phyloP scores from a whole-genome alignment of 2,888 invertebrate genomes.

The Azorinus chamasolen region DNA sequence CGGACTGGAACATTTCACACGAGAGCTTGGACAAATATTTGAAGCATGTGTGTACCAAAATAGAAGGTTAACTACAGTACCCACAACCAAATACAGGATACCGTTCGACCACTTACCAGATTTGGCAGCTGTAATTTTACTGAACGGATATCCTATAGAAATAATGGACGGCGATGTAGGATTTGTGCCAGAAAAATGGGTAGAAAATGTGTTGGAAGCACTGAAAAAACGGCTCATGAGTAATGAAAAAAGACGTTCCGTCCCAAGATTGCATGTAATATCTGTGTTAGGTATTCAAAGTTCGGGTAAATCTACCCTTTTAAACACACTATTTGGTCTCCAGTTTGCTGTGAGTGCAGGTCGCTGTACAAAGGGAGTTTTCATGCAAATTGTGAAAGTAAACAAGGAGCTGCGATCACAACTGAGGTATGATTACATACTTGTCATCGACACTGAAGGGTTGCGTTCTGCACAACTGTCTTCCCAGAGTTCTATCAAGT shows the following conservation, averaged over 20 bases:
- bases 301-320: constrained; percentile 46
- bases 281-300: constrained; percentile 54
- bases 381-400: constrained; percentile 35
- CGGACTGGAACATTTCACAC: constrained; percentile 20
- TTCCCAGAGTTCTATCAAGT: neutral
- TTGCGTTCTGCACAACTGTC: constrained; percentile 34
- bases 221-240: neutral
- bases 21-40: constrained; percentile 31
- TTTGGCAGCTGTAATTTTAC: constrained; percentile 1
- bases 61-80: too few relatives aligned
- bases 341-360: constrained; percentile 50
- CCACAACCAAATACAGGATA: neutral
- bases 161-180: constrained; percentile 26
- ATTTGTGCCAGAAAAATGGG: constrained; percentile 12
- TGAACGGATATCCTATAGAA: constrained; percentile 23
- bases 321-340: constrained; percentile 44
- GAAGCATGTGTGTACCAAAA: constrained; percentile 2
- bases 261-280: neutral
- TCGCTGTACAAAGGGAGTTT: constrained; percentile 45
- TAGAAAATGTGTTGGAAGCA: neutral
- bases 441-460: constrained; percentile 53
- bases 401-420: neutral
- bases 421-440: constrained; percentile 26
- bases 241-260: too few relatives aligned
- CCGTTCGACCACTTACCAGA: neutral